Evolutionary conservation across 1,140 invertebrate genomes (phyloP).

Genomic region (Drosophila oshimai): DNA sequence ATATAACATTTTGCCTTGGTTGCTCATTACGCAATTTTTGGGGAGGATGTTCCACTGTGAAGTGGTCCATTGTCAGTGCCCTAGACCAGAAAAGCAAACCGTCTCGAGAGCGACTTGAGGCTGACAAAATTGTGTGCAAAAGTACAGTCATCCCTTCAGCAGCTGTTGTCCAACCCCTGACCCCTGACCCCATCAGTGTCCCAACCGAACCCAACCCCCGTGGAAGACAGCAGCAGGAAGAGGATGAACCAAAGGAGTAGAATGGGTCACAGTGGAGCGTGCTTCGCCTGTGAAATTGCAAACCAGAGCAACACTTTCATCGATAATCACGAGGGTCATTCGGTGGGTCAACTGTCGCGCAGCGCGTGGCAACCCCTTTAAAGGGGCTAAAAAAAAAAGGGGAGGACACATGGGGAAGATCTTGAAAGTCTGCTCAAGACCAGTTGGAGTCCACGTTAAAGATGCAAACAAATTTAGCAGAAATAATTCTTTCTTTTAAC

Average conservation of each 20-base stretch:
- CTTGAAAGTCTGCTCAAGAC: neutral
- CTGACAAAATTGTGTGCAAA: slow-evolving; percentile 1
- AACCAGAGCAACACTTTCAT: slow-evolving; percentile 33
- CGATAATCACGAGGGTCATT: slow-evolving; percentile 71
- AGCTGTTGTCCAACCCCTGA: neutral
- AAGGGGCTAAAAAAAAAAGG: neutral
- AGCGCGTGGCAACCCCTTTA: slow-evolving; percentile 37
- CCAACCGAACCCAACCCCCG: too few species aligned
- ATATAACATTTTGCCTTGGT: neutral
- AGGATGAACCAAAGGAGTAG: slow-evolving; percentile 12
- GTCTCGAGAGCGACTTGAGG: slow-evolving; percentile 40
- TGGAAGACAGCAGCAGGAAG: too few species aligned
- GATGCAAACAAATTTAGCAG: too few species aligned
- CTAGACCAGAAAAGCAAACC: slow-evolving; percentile 30
- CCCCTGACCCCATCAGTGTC: neutral
- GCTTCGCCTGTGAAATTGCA: slow-evolving; percentile 14
- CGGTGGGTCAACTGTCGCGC: slow-evolving; percentile 46
- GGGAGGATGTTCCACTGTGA: neutral
- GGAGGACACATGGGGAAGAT: neutral
- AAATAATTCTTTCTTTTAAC: too few species aligned
- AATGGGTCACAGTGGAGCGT: slow-evolving; percentile 12
- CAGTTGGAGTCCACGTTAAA: too few species aligned
- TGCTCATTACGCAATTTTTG: slow-evolving; percentile 11
- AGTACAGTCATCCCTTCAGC: slow-evolving; percentile 15
- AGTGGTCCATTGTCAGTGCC: slow-evolving; percentile 29